Evolutionary conservation across 2,113 vertebrate genomes (phyloP).

Genomic region (Dasyprocta punctata): DNA sequence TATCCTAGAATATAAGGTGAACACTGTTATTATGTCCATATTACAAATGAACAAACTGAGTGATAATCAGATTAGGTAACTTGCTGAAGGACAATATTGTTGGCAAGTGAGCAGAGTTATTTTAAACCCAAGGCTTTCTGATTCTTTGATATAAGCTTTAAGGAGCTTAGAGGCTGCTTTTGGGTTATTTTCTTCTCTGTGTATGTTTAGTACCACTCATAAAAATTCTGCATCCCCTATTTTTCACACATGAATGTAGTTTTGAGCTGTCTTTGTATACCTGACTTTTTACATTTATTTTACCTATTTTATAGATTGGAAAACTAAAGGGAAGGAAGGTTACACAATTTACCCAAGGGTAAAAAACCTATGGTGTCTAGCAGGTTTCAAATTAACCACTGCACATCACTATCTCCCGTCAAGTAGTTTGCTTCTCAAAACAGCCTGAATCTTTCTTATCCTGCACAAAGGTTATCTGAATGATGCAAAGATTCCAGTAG

Average conservation of each 20-base stretch:
- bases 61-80: conserved; percentile 66
- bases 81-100: conserved; percentile 42
- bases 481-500: background rate
- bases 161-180: background rate
- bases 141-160: background rate
- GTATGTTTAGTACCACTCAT: background rate
- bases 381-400: background rate
- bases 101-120: background rate
- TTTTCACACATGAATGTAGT: background rate
- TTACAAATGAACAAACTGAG: conserved; percentile 69
- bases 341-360: background rate
- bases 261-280: background rate
- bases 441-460: background rate
- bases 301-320: background rate
- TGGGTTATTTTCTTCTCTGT: conserved; percentile 3
- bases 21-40: conserved; percentile 57
- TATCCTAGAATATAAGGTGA: background rate
- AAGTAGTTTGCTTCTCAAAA: background rate
- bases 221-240: background rate
- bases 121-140: background rate
- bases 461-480: background rate
- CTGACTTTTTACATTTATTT: background rate
- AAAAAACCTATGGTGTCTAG: background rate
- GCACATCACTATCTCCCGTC: background rate
- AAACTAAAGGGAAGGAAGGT: background rate